Evolutionary conservation across 2,888 invertebrate genomes (phyloP).

Genomic region (Leptinotarsa haldemani): DNA sequence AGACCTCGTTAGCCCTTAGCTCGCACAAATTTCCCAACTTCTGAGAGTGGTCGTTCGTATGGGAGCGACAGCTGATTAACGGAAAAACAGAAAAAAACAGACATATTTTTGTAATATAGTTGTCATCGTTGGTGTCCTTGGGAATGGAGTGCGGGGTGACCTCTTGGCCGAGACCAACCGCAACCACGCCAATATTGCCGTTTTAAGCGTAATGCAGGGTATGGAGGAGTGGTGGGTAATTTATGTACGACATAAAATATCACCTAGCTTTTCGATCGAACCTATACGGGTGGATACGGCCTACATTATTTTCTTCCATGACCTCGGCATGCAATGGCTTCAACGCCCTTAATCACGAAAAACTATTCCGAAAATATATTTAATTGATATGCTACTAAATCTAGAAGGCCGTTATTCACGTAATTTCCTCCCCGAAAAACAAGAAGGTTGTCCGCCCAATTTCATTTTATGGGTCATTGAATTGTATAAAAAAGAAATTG

Average conservation of each 20-base stretch:
- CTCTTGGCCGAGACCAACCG: conserved; percentile 37
- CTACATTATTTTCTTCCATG: conserved; percentile 20
- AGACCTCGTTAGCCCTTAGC: no score
- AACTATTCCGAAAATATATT: conserved; percentile 9
- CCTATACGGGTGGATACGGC: conserved; percentile 26
- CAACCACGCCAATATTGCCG: conserved; percentile 49
- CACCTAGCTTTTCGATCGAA: conserved; percentile 35
- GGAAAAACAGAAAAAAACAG: no score
- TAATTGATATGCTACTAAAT: neutral
- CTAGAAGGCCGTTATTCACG: neutral
- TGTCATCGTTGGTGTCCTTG: conserved; percentile 18
- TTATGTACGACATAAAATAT: conserved; percentile 44
- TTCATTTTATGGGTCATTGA: neutral
- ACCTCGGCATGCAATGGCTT: conserved; percentile 6
- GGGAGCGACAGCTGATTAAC: no score
- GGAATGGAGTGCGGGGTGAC: conserved; percentile 16
- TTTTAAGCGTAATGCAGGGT: conserved; percentile 42
- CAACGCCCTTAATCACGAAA: conserved; percentile 7
- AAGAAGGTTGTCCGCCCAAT: neutral
- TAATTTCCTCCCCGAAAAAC: neutral
- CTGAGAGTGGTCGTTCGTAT: no score
- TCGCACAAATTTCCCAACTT: no score
- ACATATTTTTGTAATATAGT: no score
- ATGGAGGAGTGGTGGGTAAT: conserved; percentile 47
- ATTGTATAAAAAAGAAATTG: no score